phyloP scores from a whole-genome alignment of 2,888 invertebrate genomes.

The Lissocephala sabroskyi region DNA sequence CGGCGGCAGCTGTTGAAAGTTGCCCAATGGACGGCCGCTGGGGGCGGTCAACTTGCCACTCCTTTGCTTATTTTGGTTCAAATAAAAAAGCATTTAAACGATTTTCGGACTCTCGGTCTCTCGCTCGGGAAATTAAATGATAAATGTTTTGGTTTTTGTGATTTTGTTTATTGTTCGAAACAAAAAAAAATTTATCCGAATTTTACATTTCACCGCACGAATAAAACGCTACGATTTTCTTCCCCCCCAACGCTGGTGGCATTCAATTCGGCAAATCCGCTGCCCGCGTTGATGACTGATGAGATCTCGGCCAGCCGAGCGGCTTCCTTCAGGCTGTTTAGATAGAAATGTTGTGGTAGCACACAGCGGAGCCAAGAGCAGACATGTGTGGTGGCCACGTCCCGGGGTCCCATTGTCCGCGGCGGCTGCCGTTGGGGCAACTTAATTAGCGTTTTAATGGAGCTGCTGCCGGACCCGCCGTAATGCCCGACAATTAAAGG shows the following conservation, averaged over 20 bases:
- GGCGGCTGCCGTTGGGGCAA: slow-evolving; percentile 43
- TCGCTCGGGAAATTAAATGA: slow-evolving; percentile 45
- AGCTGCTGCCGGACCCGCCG: slow-evolving; percentile 46
- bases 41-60: slow-evolving; percentile 36
- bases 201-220: slow-evolving; percentile 55
- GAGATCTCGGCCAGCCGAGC: no score
- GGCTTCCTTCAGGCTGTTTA: slow-evolving; percentile 49
- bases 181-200: no score
- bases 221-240: slow-evolving; percentile 41
- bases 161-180: slow-evolving; percentile 66
- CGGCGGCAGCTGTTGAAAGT: slow-evolving; percentile 57
- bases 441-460: slow-evolving; percentile 66
- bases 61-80: slow-evolving; percentile 63
- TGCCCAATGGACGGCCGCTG: no score
- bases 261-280: slow-evolving; percentile 23
- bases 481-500: slow-evolving; percentile 57
- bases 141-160: slow-evolving; percentile 67
- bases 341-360: slow-evolving; percentile 57
- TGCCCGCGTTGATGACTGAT: slow-evolving; percentile 7
- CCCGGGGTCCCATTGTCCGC: background rate
- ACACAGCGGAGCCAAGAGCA: slow-evolving; percentile 15
- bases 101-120: slow-evolving; percentile 34
- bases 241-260: background rate
- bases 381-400: background rate
- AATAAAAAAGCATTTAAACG: slow-evolving; percentile 65